These are phyloP conservation scores for Bilobella aurantiaca DNA, from an alignment of 1,140 invertebrate genomes.

Conservation along the genomic window DNA sequence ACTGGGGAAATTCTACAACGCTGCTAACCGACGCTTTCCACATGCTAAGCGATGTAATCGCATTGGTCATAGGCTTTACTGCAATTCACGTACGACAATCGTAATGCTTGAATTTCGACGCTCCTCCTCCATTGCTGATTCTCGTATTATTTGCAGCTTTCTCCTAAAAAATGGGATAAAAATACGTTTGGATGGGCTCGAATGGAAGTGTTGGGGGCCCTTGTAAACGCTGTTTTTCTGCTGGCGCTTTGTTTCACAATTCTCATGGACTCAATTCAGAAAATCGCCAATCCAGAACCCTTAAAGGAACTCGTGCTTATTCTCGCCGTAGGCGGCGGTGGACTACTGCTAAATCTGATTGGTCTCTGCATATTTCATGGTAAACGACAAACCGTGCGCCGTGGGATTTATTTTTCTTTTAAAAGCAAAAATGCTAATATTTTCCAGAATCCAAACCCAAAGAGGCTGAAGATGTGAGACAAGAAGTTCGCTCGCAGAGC, in stretches of 20 bases:
- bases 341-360: slow-evolving; percentile 69
- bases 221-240: slow-evolving; percentile 82
- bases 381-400: slow-evolving; percentile 42
- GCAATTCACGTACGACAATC: slow-evolving; percentile 66
- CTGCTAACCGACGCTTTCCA: slow-evolving; percentile 86
- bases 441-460: too few species aligned
- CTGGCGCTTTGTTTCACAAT: slow-evolving; percentile 85
- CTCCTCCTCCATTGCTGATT: not conserved
- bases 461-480: too few species aligned
- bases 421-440: too few species aligned
- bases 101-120: not conserved
- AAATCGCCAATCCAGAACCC: slow-evolving; percentile 56
- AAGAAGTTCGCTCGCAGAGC: too few species aligned
- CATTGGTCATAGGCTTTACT: slow-evolving; percentile 74
- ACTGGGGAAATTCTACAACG: slow-evolving; percentile 83
- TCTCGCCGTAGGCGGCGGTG: slow-evolving; percentile 63
- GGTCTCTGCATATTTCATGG: slow-evolving; percentile 72
- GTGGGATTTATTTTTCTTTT: slow-evolving; percentile 17
- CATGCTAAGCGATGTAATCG: slow-evolving; percentile 83
- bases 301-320: slow-evolving; percentile 70
- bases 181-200: slow-evolving; percentile 85
- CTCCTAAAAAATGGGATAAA: slow-evolving; percentile 86
- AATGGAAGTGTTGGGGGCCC: slow-evolving; percentile 78
- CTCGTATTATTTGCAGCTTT: slow-evolving; percentile 51
- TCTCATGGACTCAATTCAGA: slow-evolving; percentile 64